Evolutionary conservation across 2,888 invertebrate genomes (phyloP), one percentile per base, ranked within the genome.

Genomic region (Caenorhabditis doughertyi): DNA sequence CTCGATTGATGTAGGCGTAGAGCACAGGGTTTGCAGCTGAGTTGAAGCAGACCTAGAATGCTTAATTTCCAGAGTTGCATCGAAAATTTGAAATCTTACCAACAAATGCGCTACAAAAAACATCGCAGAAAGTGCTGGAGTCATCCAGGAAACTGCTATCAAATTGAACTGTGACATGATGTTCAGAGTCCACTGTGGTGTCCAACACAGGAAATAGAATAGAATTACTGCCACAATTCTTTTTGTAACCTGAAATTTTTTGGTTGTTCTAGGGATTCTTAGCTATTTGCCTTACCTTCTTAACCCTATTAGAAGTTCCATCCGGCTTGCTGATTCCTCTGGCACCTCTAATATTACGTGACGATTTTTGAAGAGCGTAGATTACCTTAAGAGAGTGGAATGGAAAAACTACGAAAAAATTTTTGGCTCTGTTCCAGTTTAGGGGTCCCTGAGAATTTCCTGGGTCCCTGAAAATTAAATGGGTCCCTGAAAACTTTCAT

Each of bases 1-100:
- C 91, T 21, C 90, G 85, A 77, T 91, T 91, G 71, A 91, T 90
- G 60, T 91, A 84, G 3, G 91, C 91, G 79, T 91, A 91, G 67
- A 91, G 87, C 2, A 91, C 84, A n/a, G 91, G 91, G 70, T 91
- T 91, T 44, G 89, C 90, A 2, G 91, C 91, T n/a, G 91, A 91
- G 70, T 91, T 91, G 87, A 91, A 91, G 76, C 91, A 91, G 9
- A 91, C 89, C 67, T 90, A 73, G 9, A 67, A 25, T 23, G 23
- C 49, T 39, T 39, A 3, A 23, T 32, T 27, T 5, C n/a, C n/a
- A n/a, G n/a, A 51, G 1, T 51, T 47, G 29, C 18, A 53, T 11
- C 1, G 29, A 9, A 27, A 21, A 11, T 29, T 9, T 49, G 7
- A 21, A 42, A 44, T 44, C 81, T 67, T 29, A 85, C 87, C 76